These are phyloP conservation scores for Ypsolopha sequella DNA, from an alignment of 2,888 invertebrate species.

Conservation along the genomic window DNA sequence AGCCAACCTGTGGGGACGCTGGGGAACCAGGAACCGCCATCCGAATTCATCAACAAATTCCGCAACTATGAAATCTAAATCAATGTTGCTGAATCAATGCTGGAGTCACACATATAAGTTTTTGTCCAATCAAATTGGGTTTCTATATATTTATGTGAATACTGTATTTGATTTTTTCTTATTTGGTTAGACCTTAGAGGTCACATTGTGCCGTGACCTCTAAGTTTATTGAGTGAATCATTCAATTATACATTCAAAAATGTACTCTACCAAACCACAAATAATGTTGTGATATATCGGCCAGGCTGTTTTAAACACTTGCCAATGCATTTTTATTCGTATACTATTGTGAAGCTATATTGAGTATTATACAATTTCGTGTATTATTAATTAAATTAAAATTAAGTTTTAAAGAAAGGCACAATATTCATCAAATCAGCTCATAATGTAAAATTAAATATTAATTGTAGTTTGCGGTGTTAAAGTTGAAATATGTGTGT, in stretches of 20 bases:
- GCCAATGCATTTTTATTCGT: slow-evolving; percentile 28
- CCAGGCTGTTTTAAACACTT: slow-evolving; percentile 30
- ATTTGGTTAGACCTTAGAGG: slow-evolving; percentile 3
- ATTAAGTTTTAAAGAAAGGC: slow-evolving; percentile 34
- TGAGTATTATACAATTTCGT: slow-evolving; percentile 2
- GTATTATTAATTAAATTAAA: slow-evolving; percentile 3
- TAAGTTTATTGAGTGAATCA: not conserved
- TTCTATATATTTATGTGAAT: not conserved
- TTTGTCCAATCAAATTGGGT: not conserved
- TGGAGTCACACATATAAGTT: not conserved
- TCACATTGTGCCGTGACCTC: slow-evolving; percentile 5
- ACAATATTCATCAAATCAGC: slow-evolving; percentile 71
- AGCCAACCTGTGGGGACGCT: slow-evolving; percentile 77
- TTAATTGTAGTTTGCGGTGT: slow-evolving; percentile 22
- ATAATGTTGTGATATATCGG: slow-evolving; percentile 7
- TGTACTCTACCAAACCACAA: not conserved
- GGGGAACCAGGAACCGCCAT: slow-evolving; percentile 79
- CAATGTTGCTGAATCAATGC: slow-evolving; percentile 3
- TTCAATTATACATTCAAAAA: slow-evolving; percentile 1
- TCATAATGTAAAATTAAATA: slow-evolving; percentile 26
- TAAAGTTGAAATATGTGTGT: slow-evolving; percentile 6
- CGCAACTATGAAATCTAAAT: slow-evolving; percentile 95
- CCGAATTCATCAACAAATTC: slow-evolving; percentile 87
- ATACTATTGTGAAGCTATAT: slow-evolving; percentile 6
- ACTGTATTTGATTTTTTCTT: not conserved